Conservation (phyloP, 2,888 invertebrate genomes). For the Drosophila picticornis region DNA sequence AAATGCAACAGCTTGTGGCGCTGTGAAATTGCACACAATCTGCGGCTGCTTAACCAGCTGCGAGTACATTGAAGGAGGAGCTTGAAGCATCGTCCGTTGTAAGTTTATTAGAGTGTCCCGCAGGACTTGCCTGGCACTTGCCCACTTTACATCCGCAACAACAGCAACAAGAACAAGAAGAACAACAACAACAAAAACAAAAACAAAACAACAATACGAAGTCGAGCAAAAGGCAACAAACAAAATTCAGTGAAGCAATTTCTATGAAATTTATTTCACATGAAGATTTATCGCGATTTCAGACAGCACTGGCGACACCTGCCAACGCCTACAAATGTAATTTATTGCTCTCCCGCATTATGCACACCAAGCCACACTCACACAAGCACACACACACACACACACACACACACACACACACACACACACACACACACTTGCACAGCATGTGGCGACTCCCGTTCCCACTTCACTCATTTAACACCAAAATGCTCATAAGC, state of each 20-base stretch:
- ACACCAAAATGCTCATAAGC: conserved; percentile 74
- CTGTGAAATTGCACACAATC: conserved; percentile 40
- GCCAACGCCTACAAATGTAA: conserved; percentile 86
- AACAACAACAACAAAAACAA: conserved; percentile 37
- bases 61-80: conserved; percentile 11
- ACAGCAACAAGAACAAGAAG: conserved; percentile 26
- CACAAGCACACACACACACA: conserved; percentile 24
- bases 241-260: conserved; percentile 85
- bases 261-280: conserved; percentile 86
- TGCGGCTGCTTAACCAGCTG: conserved; percentile 37
- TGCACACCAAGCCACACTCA: conserved; percentile 64
- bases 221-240: conserved; percentile 76
- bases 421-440: conserved; percentile 24
- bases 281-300: conserved; percentile 86
- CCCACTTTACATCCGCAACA: conserved; percentile 71
- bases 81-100: conserved; percentile 31
- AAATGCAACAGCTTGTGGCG: conserved; percentile 73
- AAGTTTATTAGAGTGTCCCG: conserved; percentile 75
- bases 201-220: conserved; percentile 53
- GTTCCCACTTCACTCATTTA: conserved; percentile 55
- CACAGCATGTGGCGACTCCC: conserved; percentile 71
- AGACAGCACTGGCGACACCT: conserved; percentile 86
- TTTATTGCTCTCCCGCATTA: conserved; percentile 85
- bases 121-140: conserved; percentile 66
- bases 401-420: conserved; percentile 37